These are phyloP conservation scores for Scarus forsteni DNA, from an alignment of 2,797 vertebrate species.

Conservation along the genomic window DNA sequence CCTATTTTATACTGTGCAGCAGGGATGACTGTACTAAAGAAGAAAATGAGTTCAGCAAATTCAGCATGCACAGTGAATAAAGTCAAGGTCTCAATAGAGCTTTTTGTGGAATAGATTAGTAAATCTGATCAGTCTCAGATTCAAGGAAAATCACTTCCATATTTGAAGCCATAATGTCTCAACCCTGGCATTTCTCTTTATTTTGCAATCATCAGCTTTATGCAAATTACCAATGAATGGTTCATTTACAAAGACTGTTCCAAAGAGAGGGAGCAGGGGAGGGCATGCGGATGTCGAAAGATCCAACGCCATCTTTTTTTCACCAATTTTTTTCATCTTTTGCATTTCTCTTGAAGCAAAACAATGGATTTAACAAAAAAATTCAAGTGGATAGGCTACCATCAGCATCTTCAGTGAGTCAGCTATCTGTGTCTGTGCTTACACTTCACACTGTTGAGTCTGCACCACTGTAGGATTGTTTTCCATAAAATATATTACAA, in stretches of 20 bases:
- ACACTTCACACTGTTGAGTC: neutral
- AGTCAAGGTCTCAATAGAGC: constrained; percentile 61
- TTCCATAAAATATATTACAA: neutral
- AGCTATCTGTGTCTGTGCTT: neutral
- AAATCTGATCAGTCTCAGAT: constrained; percentile 74
- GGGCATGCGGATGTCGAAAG: neutral
- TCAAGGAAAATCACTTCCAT: constrained; percentile 46
- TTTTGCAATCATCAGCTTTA: constrained; percentile 32
- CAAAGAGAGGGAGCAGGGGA: constrained; percentile 8
- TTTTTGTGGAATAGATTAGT: constrained; percentile 56
- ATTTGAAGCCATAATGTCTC: constrained; percentile 28
- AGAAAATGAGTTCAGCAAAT: constrained; percentile 65
- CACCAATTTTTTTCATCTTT: neutral
- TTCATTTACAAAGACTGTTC: constrained; percentile 4
- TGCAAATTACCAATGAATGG: constrained; percentile 15
- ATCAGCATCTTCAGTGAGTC: neutral
- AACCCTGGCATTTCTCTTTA: constrained; percentile 18
- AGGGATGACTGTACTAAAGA: constrained; percentile 59
- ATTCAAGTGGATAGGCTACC: neutral
- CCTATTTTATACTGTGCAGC: constrained; percentile 68
- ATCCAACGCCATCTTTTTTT: constrained; percentile 2
- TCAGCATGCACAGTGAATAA: constrained; percentile 37
- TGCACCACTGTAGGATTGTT: too few species aligned
- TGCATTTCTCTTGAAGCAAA: neutral
- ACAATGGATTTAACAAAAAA: too few species aligned